Conservation (phyloP, 2,113 vertebrate genomes). For the Polypterus bichir region DNA sequence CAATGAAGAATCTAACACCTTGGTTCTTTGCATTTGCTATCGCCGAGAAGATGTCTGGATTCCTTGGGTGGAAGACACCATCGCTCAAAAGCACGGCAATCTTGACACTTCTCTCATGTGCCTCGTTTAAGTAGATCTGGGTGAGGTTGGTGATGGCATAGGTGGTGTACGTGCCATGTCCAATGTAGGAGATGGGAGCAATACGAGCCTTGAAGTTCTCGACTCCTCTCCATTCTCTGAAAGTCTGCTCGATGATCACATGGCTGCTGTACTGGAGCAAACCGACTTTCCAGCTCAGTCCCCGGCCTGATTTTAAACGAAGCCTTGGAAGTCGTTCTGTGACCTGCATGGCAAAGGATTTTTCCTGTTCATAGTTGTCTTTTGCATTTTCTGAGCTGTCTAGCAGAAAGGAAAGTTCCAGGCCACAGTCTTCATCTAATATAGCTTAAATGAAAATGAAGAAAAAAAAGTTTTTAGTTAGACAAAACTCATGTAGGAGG, state of each 20-base stretch:
- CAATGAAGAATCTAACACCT: slow-evolving; percentile 65
- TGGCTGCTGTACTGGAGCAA: slow-evolving; percentile 83
- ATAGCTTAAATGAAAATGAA: slow-evolving; percentile 29
- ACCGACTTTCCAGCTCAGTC: slow-evolving; percentile 59
- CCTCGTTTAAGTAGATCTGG: slow-evolving; percentile 66
- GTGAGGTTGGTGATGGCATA: slow-evolving; percentile 86
- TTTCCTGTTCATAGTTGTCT: slow-evolving; percentile 71
- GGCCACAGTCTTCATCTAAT: slow-evolving; percentile 63
- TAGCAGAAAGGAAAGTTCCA: slow-evolving; percentile 75
- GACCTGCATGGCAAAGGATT: slow-evolving; percentile 61
- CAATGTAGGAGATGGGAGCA: slow-evolving; percentile 62
- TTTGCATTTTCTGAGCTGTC: slow-evolving; percentile 83
- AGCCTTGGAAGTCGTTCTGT: slow-evolving; percentile 58
- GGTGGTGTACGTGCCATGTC: slow-evolving; percentile 79
- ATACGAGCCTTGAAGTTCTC: slow-evolving; percentile 63
- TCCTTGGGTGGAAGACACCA: slow-evolving; percentile 70
- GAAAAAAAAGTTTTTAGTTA: too few relatives aligned
- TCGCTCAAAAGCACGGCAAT: slow-evolving; percentile 68
- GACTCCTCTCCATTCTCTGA: slow-evolving; percentile 66
- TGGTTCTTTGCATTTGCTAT: slow-evolving; percentile 74
- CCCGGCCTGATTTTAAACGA: slow-evolving; percentile 53
- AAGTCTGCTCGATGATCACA: slow-evolving; percentile 68
- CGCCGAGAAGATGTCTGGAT: slow-evolving; percentile 80
- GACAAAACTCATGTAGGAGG: too few relatives aligned
- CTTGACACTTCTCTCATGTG: slow-evolving; percentile 48